phyloP scores from a whole-genome alignment of 2,113 vertebrate genomes.

The Entelurus aequoreus region DNA sequence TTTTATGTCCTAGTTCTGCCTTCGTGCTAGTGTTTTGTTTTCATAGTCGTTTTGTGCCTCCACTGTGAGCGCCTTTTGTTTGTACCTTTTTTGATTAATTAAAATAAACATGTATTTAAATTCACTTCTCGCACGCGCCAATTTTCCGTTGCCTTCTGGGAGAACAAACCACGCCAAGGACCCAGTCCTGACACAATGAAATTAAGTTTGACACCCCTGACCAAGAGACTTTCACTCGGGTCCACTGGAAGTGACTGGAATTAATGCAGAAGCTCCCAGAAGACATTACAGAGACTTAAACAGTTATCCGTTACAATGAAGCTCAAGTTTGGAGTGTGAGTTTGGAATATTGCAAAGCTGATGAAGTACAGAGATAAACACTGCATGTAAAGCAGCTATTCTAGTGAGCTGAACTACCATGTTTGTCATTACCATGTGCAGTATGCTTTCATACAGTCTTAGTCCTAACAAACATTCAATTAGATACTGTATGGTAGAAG shows the following conservation, averaged over 20 bases:
- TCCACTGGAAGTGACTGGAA: constrained; percentile 21
- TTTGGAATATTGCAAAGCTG: neutral
- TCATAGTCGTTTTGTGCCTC: too few relatives aligned
- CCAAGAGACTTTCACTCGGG: too few relatives aligned
- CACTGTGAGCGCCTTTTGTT: too few relatives aligned
- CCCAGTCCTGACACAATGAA: too few relatives aligned
- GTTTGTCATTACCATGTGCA: neutral
- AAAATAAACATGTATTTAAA: too few relatives aligned
- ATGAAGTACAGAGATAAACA: neutral
- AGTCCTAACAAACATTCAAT: neutral
- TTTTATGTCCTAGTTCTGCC: too few relatives aligned
- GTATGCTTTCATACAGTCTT: neutral
- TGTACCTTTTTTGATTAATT: too few relatives aligned
- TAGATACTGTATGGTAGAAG: neutral
- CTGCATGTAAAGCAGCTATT: neutral
- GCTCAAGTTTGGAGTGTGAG: neutral
- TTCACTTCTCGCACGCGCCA: too few relatives aligned
- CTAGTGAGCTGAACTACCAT: neutral
- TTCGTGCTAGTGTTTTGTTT: too few relatives aligned
- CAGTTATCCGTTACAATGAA: constrained; percentile 26
- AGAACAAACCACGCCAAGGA: too few relatives aligned
- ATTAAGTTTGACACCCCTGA: too few relatives aligned
- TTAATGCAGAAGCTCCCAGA: constrained; percentile 15
- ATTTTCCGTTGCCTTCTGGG: too few relatives aligned
- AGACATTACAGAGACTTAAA: constrained; percentile 8